Conservation (phyloP, 1,140 invertebrate genomes). For the Antheraea mylitta region DNA sequence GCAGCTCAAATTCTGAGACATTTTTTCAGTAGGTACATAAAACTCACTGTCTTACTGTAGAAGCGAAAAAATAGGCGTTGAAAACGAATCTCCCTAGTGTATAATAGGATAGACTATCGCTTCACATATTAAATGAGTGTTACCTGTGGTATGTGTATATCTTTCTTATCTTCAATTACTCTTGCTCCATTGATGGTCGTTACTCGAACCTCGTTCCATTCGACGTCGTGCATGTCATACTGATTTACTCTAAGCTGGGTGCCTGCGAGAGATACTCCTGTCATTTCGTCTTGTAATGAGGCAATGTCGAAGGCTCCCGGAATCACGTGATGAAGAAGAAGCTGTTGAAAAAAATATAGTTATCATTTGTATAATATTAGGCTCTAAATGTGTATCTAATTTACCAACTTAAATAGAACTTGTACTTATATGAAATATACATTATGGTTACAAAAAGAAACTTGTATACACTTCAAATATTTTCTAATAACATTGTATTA, state of each 20-base stretch:
- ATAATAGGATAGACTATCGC: too few relatives aligned
- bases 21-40: too few relatives aligned
- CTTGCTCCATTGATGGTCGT: conserved; percentile 91
- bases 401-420: too few relatives aligned
- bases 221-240: conserved; percentile 90
- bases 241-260: conserved; percentile 91
- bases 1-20: too few relatives aligned
- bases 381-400: too few relatives aligned
- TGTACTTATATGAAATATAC: too few relatives aligned
- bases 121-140: neutral
- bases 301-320: conserved; percentile 89
- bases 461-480: too few relatives aligned
- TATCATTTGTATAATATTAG: neutral
- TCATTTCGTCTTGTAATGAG: conserved; percentile 91
- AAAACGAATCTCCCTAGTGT: too few relatives aligned
- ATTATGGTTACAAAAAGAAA: too few relatives aligned
- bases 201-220: conserved; percentile 91
- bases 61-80: too few relatives aligned
- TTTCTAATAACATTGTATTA: too few relatives aligned
- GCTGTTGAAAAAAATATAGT: conserved; percentile 64
- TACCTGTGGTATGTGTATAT: conserved; percentile 86
- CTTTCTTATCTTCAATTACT: conserved; percentile 87
- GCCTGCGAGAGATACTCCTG: conserved; percentile 90
- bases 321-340: conserved; percentile 90
- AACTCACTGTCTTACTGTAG: too few relatives aligned